These are phyloP conservation scores for Dyspetes luteomarginatus DNA, from an alignment of 2,888 invertebrate genomes.

Conservation along the genomic window DNA sequence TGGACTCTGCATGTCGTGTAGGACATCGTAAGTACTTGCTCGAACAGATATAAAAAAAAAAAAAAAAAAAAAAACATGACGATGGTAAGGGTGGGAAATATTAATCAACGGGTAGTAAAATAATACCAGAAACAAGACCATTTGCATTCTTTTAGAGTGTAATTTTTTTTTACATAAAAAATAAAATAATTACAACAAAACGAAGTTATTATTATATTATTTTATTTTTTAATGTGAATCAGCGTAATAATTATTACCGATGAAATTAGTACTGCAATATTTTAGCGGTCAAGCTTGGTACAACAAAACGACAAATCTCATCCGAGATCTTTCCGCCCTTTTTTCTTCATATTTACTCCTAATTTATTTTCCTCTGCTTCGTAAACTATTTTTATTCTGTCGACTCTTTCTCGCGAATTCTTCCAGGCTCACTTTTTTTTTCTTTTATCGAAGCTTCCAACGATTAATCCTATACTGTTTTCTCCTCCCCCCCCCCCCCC, in stretches of 20 bases:
- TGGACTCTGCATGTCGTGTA: slow-evolving; percentile 83
- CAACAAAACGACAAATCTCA: slow-evolving; percentile 6
- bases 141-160: background rate
- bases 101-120: background rate
- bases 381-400: slow-evolving; percentile 42
- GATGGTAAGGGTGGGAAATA: slow-evolving; percentile 19
- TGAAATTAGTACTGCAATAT: slow-evolving; percentile 19
- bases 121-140: slow-evolving; percentile 11
- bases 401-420: slow-evolving; percentile 44
- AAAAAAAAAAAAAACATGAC: slow-evolving; percentile 55
- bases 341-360: background rate
- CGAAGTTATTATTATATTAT: background rate
- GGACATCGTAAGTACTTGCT: slow-evolving; percentile 82
- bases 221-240: slow-evolving; percentile 4
- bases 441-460: slow-evolving; percentile 62
- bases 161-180: slow-evolving; percentile 16
- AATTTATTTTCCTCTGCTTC: slow-evolving; percentile 22
- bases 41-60: slow-evolving; percentile 72
- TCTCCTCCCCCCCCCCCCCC: slow-evolving; percentile 25
- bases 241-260: slow-evolving; percentile 10
- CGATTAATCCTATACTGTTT: slow-evolving; percentile 65
- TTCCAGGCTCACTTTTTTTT: slow-evolving; percentile 31
- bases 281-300: slow-evolving; percentile 30
- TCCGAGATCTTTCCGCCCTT: slow-evolving; percentile 17
- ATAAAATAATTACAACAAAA: too few relatives aligned